These are phyloP conservation scores for Drosophila kanekoi DNA, from an alignment of 2,888 invertebrate species.

Conservation along the genomic window DNA sequence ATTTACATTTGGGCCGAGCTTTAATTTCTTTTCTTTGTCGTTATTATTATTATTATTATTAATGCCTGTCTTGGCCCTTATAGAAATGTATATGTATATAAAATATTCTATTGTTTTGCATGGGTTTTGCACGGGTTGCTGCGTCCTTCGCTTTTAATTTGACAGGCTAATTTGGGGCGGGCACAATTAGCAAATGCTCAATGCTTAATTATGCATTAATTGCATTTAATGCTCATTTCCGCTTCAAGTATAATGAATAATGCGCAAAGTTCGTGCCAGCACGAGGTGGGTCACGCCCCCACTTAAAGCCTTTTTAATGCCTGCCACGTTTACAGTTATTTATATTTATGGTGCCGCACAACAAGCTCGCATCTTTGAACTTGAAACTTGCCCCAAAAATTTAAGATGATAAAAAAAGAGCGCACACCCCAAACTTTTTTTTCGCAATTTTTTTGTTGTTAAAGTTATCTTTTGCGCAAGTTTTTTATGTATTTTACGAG, in stretches of 20 bases:
- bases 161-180: constrained; percentile 51
- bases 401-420: constrained; percentile 3
- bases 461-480: neutral
- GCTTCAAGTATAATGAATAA: constrained; percentile 59
- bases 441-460: constrained; percentile 4
- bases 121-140: constrained; percentile 9
- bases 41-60: constrained; percentile 15
- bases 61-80: constrained; percentile 41
- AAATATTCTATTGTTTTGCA: constrained; percentile 50
- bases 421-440: neutral
- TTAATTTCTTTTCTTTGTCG: constrained; percentile 3
- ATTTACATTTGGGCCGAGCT: constrained; percentile 50
- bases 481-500: constrained; percentile 4
- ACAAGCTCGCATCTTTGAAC: constrained; percentile 12
- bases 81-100: constrained; percentile 34
- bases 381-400: constrained; percentile 2
- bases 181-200: constrained; percentile 64
- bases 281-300: neutral
- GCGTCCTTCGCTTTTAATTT: constrained; percentile 34
- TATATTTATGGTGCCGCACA: constrained; percentile 24
- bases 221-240: constrained; percentile 76
- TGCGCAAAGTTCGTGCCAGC: constrained; percentile 27
- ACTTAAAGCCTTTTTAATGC: constrained; percentile 11
- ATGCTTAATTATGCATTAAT: constrained; percentile 79
- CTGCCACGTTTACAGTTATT: constrained; percentile 32